Percentiles rank a stretch among this genome's conserved stretches.
phyloP scores from a whole-genome alignment of 2,797 vertebrate species.

The Chiloscyllium punctatum region DNA sequence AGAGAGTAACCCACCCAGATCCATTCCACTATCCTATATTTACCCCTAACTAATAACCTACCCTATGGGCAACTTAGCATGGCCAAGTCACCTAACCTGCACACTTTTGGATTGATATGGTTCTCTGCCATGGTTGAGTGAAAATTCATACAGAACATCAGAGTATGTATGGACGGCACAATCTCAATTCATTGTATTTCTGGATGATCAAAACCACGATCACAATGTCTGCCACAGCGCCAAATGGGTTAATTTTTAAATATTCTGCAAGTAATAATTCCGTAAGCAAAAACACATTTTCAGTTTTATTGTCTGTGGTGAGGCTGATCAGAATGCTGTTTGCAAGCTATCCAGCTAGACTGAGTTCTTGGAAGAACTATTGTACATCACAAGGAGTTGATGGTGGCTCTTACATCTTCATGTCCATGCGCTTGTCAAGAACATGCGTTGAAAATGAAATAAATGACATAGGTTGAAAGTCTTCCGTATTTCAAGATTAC shows the following conservation, averaged over 20 bases:
- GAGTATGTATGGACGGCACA: not conserved
- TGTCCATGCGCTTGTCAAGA: not conserved
- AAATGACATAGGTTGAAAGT: not conserved
- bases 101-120: no score
- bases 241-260: constrained; percentile 19
- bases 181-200: not conserved
- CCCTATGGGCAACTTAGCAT: no score
- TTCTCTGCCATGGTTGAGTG: not conserved
- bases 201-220: not conserved
- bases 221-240: no score
- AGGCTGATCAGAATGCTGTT: not conserved
- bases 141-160: not conserved
- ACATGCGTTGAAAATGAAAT: not conserved
- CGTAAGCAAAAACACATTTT: constrained; percentile 9
- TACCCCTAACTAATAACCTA: no score
- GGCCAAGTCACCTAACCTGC: no score
- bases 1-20: no score
- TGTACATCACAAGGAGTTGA: not conserved
- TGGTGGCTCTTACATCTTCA: not conserved
- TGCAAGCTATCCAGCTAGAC: constrained; percentile 9
- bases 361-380: not conserved
- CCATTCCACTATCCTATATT: no score
- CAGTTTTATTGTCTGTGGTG: not conserved
- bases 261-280: not conserved
- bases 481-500: not conserved